A percentile compares a stretch with the other conserved stretches of the same genome.
These are phyloP conservation scores for Morus bassanus DNA, from an alignment of 2,797 vertebrate genomes.

Conservation along the genomic window DNA sequence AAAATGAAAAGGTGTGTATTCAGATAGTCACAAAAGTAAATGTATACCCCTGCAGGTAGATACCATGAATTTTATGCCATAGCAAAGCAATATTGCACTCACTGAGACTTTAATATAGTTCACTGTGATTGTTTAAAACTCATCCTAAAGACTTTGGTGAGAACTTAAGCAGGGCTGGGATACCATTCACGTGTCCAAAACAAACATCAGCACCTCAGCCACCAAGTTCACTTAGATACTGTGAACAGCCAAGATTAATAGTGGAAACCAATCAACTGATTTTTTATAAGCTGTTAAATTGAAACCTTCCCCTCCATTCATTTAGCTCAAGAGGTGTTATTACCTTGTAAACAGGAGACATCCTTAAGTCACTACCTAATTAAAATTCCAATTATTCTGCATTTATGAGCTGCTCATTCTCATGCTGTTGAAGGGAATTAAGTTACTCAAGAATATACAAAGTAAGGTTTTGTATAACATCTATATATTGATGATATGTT, in stretches of 20 bases:
- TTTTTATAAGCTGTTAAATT: neutral
- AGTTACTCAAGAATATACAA: neutral
- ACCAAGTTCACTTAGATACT: neutral
- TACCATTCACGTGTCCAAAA: neutral
- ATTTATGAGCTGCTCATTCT: slow-evolving; percentile 4
- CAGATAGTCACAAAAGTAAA: neutral
- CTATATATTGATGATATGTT: neutral
- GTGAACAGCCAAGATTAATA: neutral
- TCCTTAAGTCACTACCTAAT: neutral
- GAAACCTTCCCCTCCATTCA: neutral
- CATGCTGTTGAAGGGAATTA: neutral
- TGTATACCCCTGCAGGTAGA: neutral
- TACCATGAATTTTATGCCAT: neutral
- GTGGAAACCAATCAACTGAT: neutral
- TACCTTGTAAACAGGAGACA: slow-evolving; percentile 26
- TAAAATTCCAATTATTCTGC: slow-evolving; percentile 45
- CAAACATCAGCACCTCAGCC: neutral
- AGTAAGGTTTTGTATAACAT: neutral
- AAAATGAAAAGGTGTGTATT: neutral
- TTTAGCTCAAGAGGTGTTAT: neutral
- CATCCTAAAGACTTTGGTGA: neutral
- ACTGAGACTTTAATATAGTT: neutral
- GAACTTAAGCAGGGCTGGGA: neutral
- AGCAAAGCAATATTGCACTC: neutral
- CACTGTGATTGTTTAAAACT: neutral